Base-by-base conservation (phyloP, 2,113 vertebrate genomes). In the Ptyas mucosa region DNA sequence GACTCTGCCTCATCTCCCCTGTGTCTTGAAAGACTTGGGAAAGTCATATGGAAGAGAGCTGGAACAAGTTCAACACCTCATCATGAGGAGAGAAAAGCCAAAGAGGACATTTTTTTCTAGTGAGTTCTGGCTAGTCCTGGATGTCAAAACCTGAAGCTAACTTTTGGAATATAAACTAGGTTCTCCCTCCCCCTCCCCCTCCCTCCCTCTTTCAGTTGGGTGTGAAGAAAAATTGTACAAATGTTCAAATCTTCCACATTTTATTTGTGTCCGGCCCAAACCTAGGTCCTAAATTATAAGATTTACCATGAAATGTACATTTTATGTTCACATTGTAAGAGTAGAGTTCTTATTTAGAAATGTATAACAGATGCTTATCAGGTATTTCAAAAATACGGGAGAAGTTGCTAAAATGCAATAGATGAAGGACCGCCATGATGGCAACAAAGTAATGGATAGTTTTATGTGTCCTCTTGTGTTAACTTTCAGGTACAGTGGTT, bases 81-180 rank as follows among this genome's bases (percentile, higher is more conserved):
- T 95, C 95, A 3, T 97, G 96, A 97, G 96, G 89, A 91, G 95
- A 93, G 94, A 91, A 93, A 96, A 94, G 93, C 43, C 58, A 92
- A 94, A 90, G 21, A 85, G 58, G 23, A 91, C 69, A 61, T 88
- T 92, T 89, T 89, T 54, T 92, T 94, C 94, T 93, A 96, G 85
- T n/a, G 1, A 90, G 90, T 95, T 1, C 1, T 94, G 94, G 94
- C 51, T 3, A 91, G 90, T 95, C 1, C 0, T 94, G 94, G 93
- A 94, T 97, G 95, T 95, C 92, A 91, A 81, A 81, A 87, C 95
- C 91, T 91, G 34, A 92, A 53, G 49, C 86, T 97, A 97, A 97
- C 96, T 96, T 98, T 98, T 97, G 89, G 89, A 97, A 97, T 97
- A 95, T 95, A 97, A 98, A 98, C 96, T 90, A 93, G 95, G 92